Evolutionary conservation across 2,888 invertebrate species (phyloP).

Genomic region (Dermolepida albohirtum): DNA sequence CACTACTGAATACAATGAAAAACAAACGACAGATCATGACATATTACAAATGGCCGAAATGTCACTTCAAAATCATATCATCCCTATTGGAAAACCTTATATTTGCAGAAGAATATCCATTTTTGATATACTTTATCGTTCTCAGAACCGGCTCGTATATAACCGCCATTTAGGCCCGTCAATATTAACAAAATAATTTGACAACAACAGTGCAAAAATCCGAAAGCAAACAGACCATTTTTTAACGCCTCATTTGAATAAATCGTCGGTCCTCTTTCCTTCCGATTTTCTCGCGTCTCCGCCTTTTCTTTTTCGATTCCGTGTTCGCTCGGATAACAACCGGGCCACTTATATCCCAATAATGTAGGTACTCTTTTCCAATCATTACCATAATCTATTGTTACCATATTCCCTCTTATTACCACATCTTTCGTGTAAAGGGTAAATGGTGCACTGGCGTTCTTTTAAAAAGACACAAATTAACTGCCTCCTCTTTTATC

Average conservation of each 20-base stretch:
- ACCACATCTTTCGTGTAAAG: background rate
- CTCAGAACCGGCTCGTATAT: too few species aligned
- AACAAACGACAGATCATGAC: too few species aligned
- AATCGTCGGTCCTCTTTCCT: background rate
- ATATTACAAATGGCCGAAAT: too few species aligned
- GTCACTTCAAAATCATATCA: too few species aligned
- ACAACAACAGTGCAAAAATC: background rate
- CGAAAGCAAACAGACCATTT: conserved; percentile 7
- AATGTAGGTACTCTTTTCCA: background rate
- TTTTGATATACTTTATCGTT: too few species aligned
- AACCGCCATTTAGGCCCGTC: background rate
- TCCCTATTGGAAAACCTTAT: too few species aligned
- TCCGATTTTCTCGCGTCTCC: background rate
- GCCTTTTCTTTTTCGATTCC: background rate
- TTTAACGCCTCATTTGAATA: conserved; percentile 13
- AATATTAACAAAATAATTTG: conserved; percentile 10
- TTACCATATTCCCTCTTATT: background rate
- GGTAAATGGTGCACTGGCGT: conserved; percentile 1
- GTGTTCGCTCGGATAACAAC: background rate
- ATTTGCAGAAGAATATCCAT: too few species aligned
- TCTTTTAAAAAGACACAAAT: too few species aligned
- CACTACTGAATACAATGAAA: too few species aligned
- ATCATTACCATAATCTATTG: conserved; percentile 12
- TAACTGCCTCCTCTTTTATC: too few species aligned
- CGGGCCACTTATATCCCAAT: background rate